Conservation (phyloP, 2,797 vertebrate species). For the Diplodus sargus region DNA sequence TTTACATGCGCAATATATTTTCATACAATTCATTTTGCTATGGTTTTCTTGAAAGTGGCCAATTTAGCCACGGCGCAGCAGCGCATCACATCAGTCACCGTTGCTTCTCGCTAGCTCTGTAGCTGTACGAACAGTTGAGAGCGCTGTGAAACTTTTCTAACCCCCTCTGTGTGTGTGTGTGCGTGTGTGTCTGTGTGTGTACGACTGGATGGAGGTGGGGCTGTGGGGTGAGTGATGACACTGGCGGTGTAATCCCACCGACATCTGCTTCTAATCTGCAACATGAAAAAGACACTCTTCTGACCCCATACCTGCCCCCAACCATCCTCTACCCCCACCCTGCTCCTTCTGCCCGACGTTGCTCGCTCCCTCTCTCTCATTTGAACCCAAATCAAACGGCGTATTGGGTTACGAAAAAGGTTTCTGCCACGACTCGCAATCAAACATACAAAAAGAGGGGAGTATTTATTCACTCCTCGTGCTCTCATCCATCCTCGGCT, state of each 20-base stretch:
- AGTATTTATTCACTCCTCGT: constrained; percentile 55
- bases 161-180: constrained; percentile 9
- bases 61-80: constrained; percentile 13
- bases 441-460: constrained; percentile 59
- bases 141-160: constrained; percentile 44
- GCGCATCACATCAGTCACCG: constrained; percentile 35
- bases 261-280: constrained; percentile 88
- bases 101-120: constrained; percentile 16
- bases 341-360: constrained; percentile 48
- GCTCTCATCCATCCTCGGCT: constrained; percentile 40
- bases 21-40: constrained; percentile 18
- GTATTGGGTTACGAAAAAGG: constrained; percentile 73
- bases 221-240: constrained; percentile 83
- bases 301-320: constrained; percentile 80
- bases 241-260: constrained; percentile 78
- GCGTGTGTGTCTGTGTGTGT: constrained; percentile 23
- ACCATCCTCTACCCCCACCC: constrained; percentile 67
- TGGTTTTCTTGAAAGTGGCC: constrained; percentile 9
- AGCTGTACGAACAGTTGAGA: constrained; percentile 34
- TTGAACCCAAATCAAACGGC: constrained; percentile 79
- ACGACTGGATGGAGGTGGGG: constrained; percentile 60
- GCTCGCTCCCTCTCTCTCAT: constrained; percentile 64
- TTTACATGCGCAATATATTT: constrained; percentile 19
- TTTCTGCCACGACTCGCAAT: constrained; percentile 72
- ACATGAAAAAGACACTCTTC: constrained; percentile 85